Base-by-base conservation (phyloP, 1,140 invertebrate genomes). In the Ladona fulva region DNA sequence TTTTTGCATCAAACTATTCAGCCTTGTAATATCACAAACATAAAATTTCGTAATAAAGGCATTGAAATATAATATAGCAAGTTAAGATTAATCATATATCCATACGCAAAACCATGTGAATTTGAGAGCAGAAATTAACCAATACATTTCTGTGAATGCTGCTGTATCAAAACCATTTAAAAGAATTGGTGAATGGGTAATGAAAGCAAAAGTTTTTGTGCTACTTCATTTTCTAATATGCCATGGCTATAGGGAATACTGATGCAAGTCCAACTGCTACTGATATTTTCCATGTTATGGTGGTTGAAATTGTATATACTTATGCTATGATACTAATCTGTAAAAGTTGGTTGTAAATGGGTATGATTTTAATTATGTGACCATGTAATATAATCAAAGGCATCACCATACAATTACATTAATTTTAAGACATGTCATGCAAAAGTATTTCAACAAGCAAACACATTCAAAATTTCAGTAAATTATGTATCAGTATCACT, bases 281-380 rank as follows among this genome's bases (percentile, higher is more conserved):
- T 66, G 52, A 66, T 66, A 66, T 66, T 66, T 66, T 66, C 12
- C 52, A 66, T 66, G 52, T 66, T 66, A 66, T 19, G 52, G 52
- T 66, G 52, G 52, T 66, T 66, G 52, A 66, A 66, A 66, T 66
- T 19, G 14, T 66, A 66, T 66, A 66, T 66, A 66, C 52, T 66
- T 66, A 66, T 66, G 44, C 44, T 52, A 52, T 52, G 52, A 12
- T 19, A 66, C 3, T 66, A 66, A 66, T 19, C 52, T 66, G 52
- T 66, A 66, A 66, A 19, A 66, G n/a, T 22, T 66, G 52, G 52
- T 66, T 66, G 52, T 66, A 66, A 19, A 66, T 66, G 52, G 12
- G 16, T 66, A 66, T 66, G 52, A 66, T 66, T 66, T 66, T 37
- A 37, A 66, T 66, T 22, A 66, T 16, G 29, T 37, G 29, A 37